Percentiles rank a stretch among this genome's conserved stretches.
phyloP scores from a whole-genome alignment of 2,113 vertebrate species.

The Thermophis baileyi region DNA sequence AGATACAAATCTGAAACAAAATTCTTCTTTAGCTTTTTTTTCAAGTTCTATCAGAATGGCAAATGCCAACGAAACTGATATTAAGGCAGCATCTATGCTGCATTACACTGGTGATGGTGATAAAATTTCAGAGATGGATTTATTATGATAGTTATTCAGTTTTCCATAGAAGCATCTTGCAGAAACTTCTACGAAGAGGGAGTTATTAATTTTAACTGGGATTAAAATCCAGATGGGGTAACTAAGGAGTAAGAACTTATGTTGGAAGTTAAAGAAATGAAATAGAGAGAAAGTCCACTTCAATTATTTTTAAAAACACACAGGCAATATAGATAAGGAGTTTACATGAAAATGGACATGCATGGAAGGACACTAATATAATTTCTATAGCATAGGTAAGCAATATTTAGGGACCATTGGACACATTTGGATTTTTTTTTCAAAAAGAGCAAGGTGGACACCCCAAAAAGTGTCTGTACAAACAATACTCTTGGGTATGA shows the following conservation, averaged over 20 bases:
- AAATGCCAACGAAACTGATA: not conserved
- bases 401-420: not conserved
- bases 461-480: not conserved
- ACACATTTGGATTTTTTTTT: not conserved
- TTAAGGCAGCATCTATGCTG: not conserved
- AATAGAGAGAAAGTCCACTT: not conserved
- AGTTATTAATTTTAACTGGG: not conserved
- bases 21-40: not conserved
- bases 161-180: not conserved
- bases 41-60: not conserved
- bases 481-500: not conserved
- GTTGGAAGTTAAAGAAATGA: not conserved
- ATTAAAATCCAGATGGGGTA: not conserved
- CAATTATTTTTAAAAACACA: too few species aligned
- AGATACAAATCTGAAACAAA: not conserved
- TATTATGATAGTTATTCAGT: not conserved
- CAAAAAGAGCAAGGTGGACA: not conserved
- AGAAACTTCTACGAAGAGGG: not conserved
- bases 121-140: not conserved
- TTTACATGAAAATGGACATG: not conserved
- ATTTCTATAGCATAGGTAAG: not conserved
- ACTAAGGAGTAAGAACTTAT: not conserved
- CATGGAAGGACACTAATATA: not conserved
- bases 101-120: not conserved
- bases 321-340: too few species aligned